phyloP scores from a whole-genome alignment of 2,113 vertebrate genomes.

The Phoxinus phoxinus region DNA sequence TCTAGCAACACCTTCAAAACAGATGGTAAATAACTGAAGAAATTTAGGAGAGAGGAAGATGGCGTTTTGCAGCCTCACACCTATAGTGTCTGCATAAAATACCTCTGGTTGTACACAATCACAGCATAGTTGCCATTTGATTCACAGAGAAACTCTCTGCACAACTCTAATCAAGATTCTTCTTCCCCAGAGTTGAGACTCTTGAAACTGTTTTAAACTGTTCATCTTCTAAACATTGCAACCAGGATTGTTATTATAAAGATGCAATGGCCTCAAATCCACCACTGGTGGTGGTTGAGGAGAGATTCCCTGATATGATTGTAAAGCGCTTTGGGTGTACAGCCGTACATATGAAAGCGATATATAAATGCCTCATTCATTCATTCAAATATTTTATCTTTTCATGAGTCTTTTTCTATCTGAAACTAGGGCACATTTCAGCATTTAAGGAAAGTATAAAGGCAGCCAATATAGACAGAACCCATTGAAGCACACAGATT shows the following conservation, averaged over 20 bases:
- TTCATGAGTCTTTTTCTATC: not conserved
- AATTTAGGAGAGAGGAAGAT: too few species aligned
- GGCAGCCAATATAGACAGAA: not conserved
- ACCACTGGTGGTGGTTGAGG: too few species aligned
- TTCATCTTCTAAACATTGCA: not conserved
- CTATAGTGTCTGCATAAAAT: not conserved
- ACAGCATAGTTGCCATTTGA: not conserved
- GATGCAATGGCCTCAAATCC: not conserved
- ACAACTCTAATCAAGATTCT: too few species aligned
- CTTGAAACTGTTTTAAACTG: not conserved
- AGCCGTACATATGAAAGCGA: too few species aligned
- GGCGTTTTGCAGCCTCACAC: not conserved
- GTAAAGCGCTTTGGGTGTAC: too few species aligned
- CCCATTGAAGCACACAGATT: not conserved
- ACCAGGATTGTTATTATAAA: not conserved
- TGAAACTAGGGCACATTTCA: not conserved
- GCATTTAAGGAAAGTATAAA: not conserved
- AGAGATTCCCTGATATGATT: too few species aligned
- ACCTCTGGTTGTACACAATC: not conserved
- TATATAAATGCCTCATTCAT: too few species aligned
- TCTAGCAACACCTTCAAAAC: not conserved
- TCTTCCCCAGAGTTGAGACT: not conserved
- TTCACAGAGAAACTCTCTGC: not conserved
- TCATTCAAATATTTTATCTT: not conserved
- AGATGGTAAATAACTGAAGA: too few species aligned